Evolutionary conservation across 2,797 vertebrate genomes (phyloP), one percentile per base, ranked within the genome.

Genomic region (Enteromius paludinosus): DNA sequence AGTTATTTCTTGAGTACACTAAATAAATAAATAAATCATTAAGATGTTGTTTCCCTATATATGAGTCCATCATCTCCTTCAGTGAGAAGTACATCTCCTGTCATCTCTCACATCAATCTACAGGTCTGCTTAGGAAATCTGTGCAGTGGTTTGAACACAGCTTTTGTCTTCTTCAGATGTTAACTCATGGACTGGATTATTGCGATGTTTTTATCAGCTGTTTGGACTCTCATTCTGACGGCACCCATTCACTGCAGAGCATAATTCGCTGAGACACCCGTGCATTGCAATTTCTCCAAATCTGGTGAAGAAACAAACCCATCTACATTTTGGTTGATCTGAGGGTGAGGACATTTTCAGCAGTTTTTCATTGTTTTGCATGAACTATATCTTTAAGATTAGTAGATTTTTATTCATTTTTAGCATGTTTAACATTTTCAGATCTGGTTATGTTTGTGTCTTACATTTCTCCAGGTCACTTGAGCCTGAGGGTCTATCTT

Each of bases 401-500:
- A 45, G 43, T 15, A 0, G 6, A 20, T 52, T 52, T 52, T 20
- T 1, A 20, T 6, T 49, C 47, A 18, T 49, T 49, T 49, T 3
- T 20, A 52, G 17, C 49, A 52, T 52, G 49, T 20, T 20, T n/a
- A n/a, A n/a, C n/a, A n/a, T n/a, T 2, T 54, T 54, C 49, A 54
- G 49, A 9, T 10, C 9, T 3, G 20, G n/a, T 10, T 56, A n/a
- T 1, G 1, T n/a, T 20, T 2, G 11, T 47, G 8, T 62, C 5
- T 43, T 82, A 88, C 87, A 77, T 87, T 88, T 33, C 81, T 45
- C 86, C 85, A 87, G 38, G 72, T 59, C 47, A 83, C n/a, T 28
- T 41, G 12, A 56, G 52, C 54, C 54, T 69, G 12, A 5, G 59
- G 43, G 25, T 74, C 66, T 2, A 73, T 30, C 2, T 47, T 6